Evolutionary conservation across 1,140 invertebrate species (phyloP).

Genomic region (Anastrepha obliqua): DNA sequence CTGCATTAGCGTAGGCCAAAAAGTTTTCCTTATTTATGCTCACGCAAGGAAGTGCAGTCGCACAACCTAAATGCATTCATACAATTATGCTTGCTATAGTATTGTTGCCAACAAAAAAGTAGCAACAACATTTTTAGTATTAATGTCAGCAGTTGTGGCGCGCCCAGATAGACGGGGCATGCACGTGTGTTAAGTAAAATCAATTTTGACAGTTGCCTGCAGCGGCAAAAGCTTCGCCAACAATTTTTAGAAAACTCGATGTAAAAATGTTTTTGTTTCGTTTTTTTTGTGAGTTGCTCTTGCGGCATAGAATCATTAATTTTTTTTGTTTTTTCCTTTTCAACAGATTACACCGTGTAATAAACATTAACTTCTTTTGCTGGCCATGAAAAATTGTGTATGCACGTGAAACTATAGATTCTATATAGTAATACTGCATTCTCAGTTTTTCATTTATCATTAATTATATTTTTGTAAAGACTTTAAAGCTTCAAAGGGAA

Average conservation of each 20-base stretch:
- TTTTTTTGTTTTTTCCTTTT: not conserved
- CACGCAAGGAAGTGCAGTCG: slow-evolving; percentile 13
- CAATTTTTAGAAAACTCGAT: slow-evolving; percentile 28
- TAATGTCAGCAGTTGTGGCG: not conserved
- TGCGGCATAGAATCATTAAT: not conserved
- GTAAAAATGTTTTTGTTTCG: slow-evolving; percentile 5
- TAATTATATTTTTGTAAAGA: no score
- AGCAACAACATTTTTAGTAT: not conserved
- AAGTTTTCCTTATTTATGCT: slow-evolving; percentile 26
- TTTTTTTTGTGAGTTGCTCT: not conserved
- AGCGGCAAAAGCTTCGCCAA: slow-evolving; percentile 62
- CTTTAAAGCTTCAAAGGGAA: no score
- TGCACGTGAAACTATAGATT: no score
- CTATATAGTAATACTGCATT: no score
- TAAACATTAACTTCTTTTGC: no score
- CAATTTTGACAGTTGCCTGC: slow-evolving; percentile 74
- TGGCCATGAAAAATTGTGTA: no score
- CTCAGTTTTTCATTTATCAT: no score
- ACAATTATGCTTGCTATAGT: not conserved
- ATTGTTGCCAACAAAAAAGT: not conserved
- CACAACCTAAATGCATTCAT: not conserved
- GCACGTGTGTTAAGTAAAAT: slow-evolving; percentile 67
- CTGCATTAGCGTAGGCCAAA: not conserved
- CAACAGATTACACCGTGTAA: no score
- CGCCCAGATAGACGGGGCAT: not conserved